These are phyloP conservation scores for Amphipyra berbera DNA, from an alignment of 2,888 invertebrate species.

Conservation along the genomic window DNA sequence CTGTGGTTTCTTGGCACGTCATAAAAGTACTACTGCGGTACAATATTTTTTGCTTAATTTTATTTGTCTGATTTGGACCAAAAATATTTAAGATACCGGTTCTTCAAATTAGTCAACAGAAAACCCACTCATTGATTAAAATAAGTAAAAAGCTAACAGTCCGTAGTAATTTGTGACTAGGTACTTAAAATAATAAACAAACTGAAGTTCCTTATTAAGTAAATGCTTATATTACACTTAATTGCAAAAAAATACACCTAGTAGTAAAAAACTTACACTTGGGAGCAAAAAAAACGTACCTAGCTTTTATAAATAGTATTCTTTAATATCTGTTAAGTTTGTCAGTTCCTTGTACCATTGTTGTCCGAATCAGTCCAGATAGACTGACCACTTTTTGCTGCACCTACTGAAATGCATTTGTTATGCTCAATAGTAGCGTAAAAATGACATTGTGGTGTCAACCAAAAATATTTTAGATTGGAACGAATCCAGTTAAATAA, in stretches of 20 bases:
- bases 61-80: conserved; percentile 2
- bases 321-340: conserved; percentile 30
- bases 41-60: conserved; percentile 14
- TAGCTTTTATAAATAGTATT: conserved; percentile 40
- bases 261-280: conserved; percentile 22
- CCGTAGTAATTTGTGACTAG: conserved; percentile 3
- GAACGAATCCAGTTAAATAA: not conserved
- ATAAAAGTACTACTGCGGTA: not conserved
- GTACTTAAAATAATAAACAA: conserved; percentile 14
- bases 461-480: conserved; percentile 21
- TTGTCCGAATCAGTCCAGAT: conserved; percentile 30
- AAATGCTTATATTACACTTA: conserved; percentile 17
- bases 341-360: conserved; percentile 39
- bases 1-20: not conserved
- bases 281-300: conserved; percentile 14
- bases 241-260: conserved; percentile 17
- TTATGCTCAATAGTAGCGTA: conserved; percentile 29
- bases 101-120: conserved; percentile 21
- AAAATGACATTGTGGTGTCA: conserved; percentile 24
- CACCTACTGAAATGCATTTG: conserved; percentile 41
- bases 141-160: conserved; percentile 13
- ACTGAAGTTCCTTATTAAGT: conserved; percentile 26
- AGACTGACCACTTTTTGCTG: conserved; percentile 33
- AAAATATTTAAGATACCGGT: conserved; percentile 41
- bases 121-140: conserved; percentile 38